Percentiles rank a stretch among this genome's conserved stretches.
Evolutionary conservation across 2,888 invertebrate genomes (phyloP).

Genomic region (Ormia ochracea): DNA sequence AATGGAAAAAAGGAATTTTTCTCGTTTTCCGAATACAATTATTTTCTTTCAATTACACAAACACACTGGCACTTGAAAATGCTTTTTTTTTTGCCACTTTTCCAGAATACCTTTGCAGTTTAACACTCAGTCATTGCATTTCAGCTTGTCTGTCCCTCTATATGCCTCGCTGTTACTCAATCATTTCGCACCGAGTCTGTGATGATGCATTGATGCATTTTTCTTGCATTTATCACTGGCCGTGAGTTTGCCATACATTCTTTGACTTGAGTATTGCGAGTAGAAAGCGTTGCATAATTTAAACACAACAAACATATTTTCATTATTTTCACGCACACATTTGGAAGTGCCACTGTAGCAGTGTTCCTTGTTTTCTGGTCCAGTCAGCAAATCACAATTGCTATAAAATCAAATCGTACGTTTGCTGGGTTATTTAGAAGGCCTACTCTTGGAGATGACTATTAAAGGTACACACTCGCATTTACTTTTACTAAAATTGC

Average conservation of each 20-base stretch:
- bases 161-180: not conserved
- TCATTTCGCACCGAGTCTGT: not conserved
- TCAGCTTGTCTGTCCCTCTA: not conserved
- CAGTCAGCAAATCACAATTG: no score
- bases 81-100: constrained; percentile 41
- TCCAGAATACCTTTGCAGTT: constrained; percentile 33
- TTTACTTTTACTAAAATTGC: constrained; percentile 48
- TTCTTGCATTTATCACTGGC: constrained; percentile 58
- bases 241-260: constrained; percentile 48
- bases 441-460: constrained; percentile 47
- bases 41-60: constrained; percentile 64
- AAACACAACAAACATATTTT: constrained; percentile 9
- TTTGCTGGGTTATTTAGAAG: constrained; percentile 18
- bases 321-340: not conserved
- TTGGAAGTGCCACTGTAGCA: not conserved
- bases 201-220: constrained; percentile 43
- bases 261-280: constrained; percentile 21
- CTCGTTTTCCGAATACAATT: constrained; percentile 50
- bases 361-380: no score
- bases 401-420: not conserved
- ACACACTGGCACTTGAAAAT: constrained; percentile 51
- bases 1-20: constrained; percentile 38
- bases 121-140: constrained; percentile 14
- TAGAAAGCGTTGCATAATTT: constrained; percentile 35
- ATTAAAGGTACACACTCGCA: constrained; percentile 56